Conservation (phyloP, 2,113 vertebrate genomes). For the Butorides virescens region DNA sequence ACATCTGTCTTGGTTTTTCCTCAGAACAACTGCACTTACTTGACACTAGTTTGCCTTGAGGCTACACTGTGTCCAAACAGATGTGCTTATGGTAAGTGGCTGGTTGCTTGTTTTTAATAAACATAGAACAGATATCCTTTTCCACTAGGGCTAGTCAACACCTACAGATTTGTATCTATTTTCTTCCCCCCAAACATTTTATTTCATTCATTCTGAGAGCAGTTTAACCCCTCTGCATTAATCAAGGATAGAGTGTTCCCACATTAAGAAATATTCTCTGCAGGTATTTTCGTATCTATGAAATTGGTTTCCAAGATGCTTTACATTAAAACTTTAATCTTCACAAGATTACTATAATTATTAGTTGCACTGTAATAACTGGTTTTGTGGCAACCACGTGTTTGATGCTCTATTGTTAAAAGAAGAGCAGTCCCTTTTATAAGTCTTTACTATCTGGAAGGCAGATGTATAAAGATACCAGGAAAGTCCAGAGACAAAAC, state of each 20-base stretch:
- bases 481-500: conserved; percentile 26
- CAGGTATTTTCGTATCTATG: conserved; percentile 32
- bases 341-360: conserved; percentile 46
- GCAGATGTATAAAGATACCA: conserved; percentile 25
- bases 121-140: background rate
- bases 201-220: background rate
- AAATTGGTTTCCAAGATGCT: conserved; percentile 22
- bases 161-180: background rate
- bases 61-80: background rate
- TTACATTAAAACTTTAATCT: conserved; percentile 60
- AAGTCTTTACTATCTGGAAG: conserved; percentile 49
- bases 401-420: conserved; percentile 39
- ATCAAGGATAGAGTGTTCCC: background rate
- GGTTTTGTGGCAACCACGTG: conserved; percentile 23
- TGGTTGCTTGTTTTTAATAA: background rate
- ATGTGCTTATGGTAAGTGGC: background rate
- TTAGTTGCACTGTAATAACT: conserved; percentile 46
- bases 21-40: background rate
- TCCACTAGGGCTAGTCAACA: background rate
- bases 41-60: background rate
- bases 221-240: background rate
- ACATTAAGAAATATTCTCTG: conserved; percentile 38
- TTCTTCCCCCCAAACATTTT: background rate
- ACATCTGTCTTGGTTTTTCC: background rate
- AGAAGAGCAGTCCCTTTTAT: background rate